Evolutionary conservation across 2,888 invertebrate genomes (phyloP), one percentile per base, ranked within the genome.

Genomic region (Notocelia uddmanniana): DNA sequence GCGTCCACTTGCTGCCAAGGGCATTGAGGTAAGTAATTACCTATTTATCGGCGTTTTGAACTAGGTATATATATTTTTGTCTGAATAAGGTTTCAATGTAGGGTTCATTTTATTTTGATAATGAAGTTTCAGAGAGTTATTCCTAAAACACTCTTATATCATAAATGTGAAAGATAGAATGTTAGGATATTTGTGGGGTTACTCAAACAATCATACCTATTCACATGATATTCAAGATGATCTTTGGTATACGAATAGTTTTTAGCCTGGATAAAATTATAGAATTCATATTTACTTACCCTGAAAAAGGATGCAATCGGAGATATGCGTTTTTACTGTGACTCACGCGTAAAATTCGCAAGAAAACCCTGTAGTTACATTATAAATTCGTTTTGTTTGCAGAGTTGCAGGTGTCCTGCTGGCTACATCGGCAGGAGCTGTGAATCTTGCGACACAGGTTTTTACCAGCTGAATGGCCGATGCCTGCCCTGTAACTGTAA

Each of bases 401-500:
- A 93, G 94, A 77, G 95, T 57, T 99, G 99, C 85, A 92, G 95
- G 64, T 98, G 98, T 83, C 98, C 98, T 0, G 81, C 89, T 0
- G 98, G 97, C 0, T 98, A 98, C 82, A 91, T 91, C 11, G 98
- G 98, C 68, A 95, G 96, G 0, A 98, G 98, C 66, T 98, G 98
- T 83, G 98, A 98, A 88, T 89, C 84, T 8, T 98, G 98, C 82
- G 89, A 95, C 0, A 83, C 95, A 0, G 96, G 97, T 13, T 96
- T 96, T 86, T 98, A 97, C 86, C 95, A 96, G 71, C 96, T 97
- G 0, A 93, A 89, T 66, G 95, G 95, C 11, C 88, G 94, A n/a
- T 97, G 98, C 79, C 90, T 89, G 5, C 90, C 85, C 37, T 98
- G 98, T 81, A 96, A 96, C 3, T 98, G 98, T 88, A 96, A 96